phyloP scores from a whole-genome alignment of 2,888 invertebrate genomes.

The Exephanes ischioxanthus region DNA sequence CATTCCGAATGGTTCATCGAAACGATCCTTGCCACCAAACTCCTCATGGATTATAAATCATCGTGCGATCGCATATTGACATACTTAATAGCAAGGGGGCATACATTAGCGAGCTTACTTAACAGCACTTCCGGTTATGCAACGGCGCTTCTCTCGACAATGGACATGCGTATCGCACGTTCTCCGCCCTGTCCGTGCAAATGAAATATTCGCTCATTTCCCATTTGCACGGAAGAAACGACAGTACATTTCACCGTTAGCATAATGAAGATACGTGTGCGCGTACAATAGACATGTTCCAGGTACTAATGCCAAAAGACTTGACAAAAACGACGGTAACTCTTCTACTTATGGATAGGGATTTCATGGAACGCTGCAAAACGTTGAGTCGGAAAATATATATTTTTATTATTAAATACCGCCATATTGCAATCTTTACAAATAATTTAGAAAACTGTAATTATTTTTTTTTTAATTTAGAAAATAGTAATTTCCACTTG shows the following conservation, averaged over 20 bases:
- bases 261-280: not conserved
- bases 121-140: slow-evolving; percentile 62
- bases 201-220: slow-evolving; percentile 16
- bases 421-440: too few relatives aligned
- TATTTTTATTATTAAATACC: too few relatives aligned
- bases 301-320: not conserved
- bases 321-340: not conserved
- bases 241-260: slow-evolving; percentile 1
- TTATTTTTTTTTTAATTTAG: too few relatives aligned
- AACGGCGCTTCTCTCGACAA: slow-evolving; percentile 38
- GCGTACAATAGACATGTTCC: not conserved
- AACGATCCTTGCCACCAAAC: not conserved
- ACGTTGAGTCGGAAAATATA: too few relatives aligned
- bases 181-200: not conserved
- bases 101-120: slow-evolving; percentile 53
- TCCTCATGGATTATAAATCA: slow-evolving; percentile 2
- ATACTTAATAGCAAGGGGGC: slow-evolving; percentile 12
- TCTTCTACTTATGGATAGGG: not conserved
- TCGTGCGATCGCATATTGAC: slow-evolving; percentile 4
- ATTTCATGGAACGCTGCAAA: too few relatives aligned
- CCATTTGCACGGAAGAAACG: slow-evolving; percentile 1
- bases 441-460: too few relatives aligned
- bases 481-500: too few relatives aligned
- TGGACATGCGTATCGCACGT: slow-evolving; percentile 15
- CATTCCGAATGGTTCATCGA: not conserved